phyloP scores from a whole-genome alignment of 2,888 invertebrate genomes.

The Andrena praecox region DNA sequence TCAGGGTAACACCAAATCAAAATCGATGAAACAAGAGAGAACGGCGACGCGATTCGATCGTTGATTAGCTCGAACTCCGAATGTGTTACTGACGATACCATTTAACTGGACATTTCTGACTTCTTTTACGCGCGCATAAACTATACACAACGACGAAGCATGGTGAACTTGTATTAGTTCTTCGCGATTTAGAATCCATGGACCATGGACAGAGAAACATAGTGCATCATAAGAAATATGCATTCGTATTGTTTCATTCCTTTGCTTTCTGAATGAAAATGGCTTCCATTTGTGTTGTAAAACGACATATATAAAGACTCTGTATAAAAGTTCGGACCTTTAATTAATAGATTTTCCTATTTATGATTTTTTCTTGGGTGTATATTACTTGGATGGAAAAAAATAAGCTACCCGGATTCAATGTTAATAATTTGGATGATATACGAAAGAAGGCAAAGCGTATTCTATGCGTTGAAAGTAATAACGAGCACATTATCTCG shows the following conservation, averaged over 20 bases:
- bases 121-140: slow-evolving; percentile 18
- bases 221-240: slow-evolving; percentile 14
- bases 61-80: slow-evolving; percentile 56
- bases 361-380: slow-evolving; percentile 39
- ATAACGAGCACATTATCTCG: slow-evolving; percentile 18
- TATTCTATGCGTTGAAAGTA: slow-evolving; percentile 6
- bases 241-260: slow-evolving; percentile 46
- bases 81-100: slow-evolving; percentile 19
- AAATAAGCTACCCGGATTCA: slow-evolving; percentile 12
- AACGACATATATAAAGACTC: slow-evolving; percentile 23
- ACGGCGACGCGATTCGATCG: slow-evolving; percentile 51
- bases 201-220: slow-evolving; percentile 9
- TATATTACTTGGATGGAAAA: slow-evolving; percentile 12
- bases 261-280: slow-evolving; percentile 44
- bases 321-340: slow-evolving; percentile 36
- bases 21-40: slow-evolving; percentile 61
- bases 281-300: slow-evolving; percentile 56
- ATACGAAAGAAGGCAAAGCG: slow-evolving; percentile 17
- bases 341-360: slow-evolving; percentile 21
- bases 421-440: slow-evolving; percentile 17
- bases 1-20: slow-evolving; percentile 74
- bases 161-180: slow-evolving; percentile 15
- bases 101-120: slow-evolving; percentile 27
- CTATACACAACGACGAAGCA: slow-evolving; percentile 31
- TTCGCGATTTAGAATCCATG: slow-evolving; percentile 11